Evolutionary conservation across 2,888 invertebrate species (phyloP).

Genomic region (Idaea dimidiata): DNA sequence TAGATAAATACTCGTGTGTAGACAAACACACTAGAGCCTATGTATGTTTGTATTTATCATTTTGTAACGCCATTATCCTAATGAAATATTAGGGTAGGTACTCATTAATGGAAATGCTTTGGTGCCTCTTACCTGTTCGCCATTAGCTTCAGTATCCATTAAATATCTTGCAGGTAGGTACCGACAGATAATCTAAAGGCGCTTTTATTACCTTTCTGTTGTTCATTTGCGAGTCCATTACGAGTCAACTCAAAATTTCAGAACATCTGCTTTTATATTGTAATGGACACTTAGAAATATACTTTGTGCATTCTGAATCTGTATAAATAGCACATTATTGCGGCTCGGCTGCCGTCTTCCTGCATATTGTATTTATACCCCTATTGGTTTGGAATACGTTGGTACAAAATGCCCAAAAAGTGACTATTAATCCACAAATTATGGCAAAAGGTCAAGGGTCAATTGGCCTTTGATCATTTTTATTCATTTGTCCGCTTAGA

Average conservation of each 20-base stretch:
- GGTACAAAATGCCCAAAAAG: no score
- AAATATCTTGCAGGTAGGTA: not conserved
- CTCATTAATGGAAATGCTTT: not conserved
- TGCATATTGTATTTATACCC: not conserved
- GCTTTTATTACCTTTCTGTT: constrained; percentile 1
- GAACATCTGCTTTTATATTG: not conserved
- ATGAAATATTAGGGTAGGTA: constrained; percentile 21
- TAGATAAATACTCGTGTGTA: not conserved
- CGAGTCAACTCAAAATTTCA: not conserved
- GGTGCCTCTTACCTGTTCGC: not conserved
- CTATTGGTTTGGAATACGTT: no score
- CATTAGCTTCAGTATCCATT: not conserved
- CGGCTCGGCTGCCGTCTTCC: no score
- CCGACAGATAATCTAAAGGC: not conserved
- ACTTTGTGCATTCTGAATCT: not conserved
- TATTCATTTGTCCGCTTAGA: no score
- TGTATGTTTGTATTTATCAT: not conserved
- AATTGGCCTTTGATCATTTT: no score
- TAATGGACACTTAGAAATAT: not conserved
- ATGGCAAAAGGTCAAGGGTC: no score
- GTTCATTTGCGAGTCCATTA: not conserved
- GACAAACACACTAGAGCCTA: no score
- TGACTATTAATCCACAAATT: no score
- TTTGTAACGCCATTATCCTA: constrained; percentile 16
- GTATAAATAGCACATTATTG: no score